Conservation (phyloP, 2,113 vertebrate genomes). For the Formicarius rufipectus region DNA sequence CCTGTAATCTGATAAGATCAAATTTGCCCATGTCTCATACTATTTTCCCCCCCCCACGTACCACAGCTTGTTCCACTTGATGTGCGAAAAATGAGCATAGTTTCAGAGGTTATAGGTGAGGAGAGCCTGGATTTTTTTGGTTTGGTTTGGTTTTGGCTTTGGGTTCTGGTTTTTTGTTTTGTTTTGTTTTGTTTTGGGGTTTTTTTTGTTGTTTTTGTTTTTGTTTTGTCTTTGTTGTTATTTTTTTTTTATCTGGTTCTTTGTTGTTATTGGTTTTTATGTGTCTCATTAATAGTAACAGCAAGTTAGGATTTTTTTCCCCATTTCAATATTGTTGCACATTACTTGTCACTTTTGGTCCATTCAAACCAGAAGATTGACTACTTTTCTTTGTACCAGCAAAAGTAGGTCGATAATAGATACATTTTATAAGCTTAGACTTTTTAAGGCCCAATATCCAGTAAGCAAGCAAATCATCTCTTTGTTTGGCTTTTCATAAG, state of each 20-base stretch:
- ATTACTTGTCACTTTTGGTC: background rate
- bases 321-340: background rate
- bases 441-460: background rate
- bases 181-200: too few species aligned
- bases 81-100: background rate
- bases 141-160: too few species aligned
- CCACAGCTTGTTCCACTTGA: background rate
- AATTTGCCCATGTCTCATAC: background rate
- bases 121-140: background rate
- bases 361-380: background rate
- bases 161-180: too few species aligned
- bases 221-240: too few species aligned
- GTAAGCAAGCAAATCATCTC: background rate
- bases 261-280: too few species aligned
- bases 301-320: background rate
- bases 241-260: too few species aligned
- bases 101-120: background rate
- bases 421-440: background rate
- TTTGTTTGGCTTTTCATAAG: background rate
- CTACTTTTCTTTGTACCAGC: background rate
- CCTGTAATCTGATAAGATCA: background rate
- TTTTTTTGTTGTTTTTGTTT: too few species aligned
- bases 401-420: background rate
- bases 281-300: background rate
- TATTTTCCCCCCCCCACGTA: background rate